Percentiles rank a stretch among this genome's conserved stretches.
Evolutionary conservation across 1,140 invertebrate genomes (phyloP).

Genomic region (Ceratosolen fusciceps): DNA sequence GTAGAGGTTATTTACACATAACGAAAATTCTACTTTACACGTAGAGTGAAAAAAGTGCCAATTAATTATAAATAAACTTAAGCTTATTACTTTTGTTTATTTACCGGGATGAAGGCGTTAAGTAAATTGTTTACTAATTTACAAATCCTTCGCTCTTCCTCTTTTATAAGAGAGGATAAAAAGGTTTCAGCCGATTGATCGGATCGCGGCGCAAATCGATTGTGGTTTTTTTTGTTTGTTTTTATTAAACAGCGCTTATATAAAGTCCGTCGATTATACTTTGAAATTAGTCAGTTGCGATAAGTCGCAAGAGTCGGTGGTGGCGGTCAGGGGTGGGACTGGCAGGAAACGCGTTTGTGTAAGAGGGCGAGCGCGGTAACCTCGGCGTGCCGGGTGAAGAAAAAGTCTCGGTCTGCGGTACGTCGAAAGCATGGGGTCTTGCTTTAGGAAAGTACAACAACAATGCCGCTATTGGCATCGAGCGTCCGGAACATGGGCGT

Average conservation of each 20-base stretch:
- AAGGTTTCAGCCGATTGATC: too few relatives aligned
- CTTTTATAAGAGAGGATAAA: too few relatives aligned
- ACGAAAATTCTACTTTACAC: too few relatives aligned
- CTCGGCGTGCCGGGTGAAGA: constrained; percentile 23
- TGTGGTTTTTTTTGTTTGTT: background rate
- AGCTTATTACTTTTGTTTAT: too few relatives aligned
- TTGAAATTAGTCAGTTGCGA: constrained; percentile 31
- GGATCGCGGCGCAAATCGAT: background rate
- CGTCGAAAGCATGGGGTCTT: background rate
- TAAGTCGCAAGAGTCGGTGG: constrained; percentile 18
- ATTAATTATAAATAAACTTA: too few relatives aligned
- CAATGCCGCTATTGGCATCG: constrained; percentile 39
- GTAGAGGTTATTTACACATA: too few relatives aligned
- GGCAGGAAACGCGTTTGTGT: constrained; percentile 39
- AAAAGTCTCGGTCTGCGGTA: constrained; percentile 4
- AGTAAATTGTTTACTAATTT: too few relatives aligned
- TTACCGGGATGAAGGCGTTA: too few relatives aligned
- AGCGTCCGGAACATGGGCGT: background rate
- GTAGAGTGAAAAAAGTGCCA: too few relatives aligned
- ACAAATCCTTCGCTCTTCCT: too few relatives aligned
- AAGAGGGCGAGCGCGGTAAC: too few relatives aligned
- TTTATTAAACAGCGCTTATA: constrained; percentile 17
- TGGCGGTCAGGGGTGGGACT: too few relatives aligned
- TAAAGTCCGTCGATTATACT: constrained; percentile 21
- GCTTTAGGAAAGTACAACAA: constrained; percentile 27